Evolutionary conservation across 2,888 invertebrate genomes (phyloP).

Genomic region (Limnephilus auricula): DNA sequence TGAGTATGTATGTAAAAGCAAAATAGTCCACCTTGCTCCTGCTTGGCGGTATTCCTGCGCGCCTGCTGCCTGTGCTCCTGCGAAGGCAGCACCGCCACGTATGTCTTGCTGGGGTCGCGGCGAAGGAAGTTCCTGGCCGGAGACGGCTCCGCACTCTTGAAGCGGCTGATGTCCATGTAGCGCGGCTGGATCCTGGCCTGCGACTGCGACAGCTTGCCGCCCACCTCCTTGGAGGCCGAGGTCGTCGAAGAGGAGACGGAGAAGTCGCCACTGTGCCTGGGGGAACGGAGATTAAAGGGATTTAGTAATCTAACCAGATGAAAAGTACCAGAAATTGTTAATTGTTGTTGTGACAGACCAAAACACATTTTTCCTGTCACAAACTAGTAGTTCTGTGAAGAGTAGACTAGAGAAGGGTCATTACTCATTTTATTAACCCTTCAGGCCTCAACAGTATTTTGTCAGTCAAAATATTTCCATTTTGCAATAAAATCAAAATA

Average conservation of each 20-base stretch:
- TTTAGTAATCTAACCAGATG: neutral
- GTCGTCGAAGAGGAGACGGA: constrained; percentile 76
- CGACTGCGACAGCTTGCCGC: constrained; percentile 3
- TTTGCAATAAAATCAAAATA: no score
- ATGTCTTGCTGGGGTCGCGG: constrained; percentile 78
- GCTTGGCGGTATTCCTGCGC: constrained; percentile 72
- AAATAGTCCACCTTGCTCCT: constrained; percentile 73
- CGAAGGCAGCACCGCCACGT: constrained; percentile 72
- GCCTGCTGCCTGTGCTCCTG: constrained; percentile 67
- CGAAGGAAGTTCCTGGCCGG: constrained; percentile 75
- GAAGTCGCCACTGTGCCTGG: constrained; percentile 76
- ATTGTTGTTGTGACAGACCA: no score
- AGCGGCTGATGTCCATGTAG: constrained; percentile 81
- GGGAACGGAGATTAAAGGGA: neutral
- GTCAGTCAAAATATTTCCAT: no score
- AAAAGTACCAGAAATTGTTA: no score
- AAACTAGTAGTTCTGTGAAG: no score
- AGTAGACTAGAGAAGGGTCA: no score
- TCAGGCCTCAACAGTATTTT: no score
- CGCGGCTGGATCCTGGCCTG: constrained; percentile 71
- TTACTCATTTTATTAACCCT: no score
- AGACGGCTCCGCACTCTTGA: constrained; percentile 75
- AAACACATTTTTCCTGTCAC: no score
- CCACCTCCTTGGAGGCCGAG: constrained; percentile 68
- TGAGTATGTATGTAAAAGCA: neutral